These are phyloP conservation scores for Drosophila eugracilis DNA, from an alignment of 1,140 invertebrate species.

Conservation along the genomic window DNA sequence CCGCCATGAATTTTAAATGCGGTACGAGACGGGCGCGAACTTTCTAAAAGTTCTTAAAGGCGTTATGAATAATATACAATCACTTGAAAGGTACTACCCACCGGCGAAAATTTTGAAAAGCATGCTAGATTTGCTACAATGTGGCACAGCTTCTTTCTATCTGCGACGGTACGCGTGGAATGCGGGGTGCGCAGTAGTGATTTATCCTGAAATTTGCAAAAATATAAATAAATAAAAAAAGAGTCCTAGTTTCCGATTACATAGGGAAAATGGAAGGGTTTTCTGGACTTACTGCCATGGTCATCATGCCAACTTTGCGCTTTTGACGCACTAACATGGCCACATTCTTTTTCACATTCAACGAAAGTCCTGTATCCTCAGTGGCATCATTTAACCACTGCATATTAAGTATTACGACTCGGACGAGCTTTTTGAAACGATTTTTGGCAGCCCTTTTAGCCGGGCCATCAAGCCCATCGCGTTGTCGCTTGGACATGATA, in stretches of 20 bases:
- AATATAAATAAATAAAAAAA: neutral
- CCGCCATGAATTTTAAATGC: constrained; percentile 31
- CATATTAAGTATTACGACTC: constrained; percentile 49
- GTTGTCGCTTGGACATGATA: constrained; percentile 41
- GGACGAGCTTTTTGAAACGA: constrained; percentile 47
- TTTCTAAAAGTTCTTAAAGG: constrained; percentile 33
- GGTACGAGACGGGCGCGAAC: constrained; percentile 57
- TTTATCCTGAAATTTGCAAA: constrained; percentile 43
- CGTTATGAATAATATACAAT: too few species aligned
- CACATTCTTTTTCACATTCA: constrained; percentile 62
- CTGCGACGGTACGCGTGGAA: constrained; percentile 32
- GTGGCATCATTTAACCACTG: constrained; percentile 56
- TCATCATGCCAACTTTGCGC: constrained; percentile 60
- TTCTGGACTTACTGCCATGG: constrained; percentile 37
- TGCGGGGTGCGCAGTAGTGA: constrained; percentile 39
- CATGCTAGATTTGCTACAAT: constrained; percentile 51
- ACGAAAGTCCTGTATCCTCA: constrained; percentile 50
- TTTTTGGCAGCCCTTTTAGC: constrained; percentile 9
- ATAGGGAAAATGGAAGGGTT: too few species aligned
- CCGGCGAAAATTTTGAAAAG: constrained; percentile 53
- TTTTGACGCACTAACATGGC: constrained; percentile 57
- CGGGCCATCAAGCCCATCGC: constrained; percentile 12
- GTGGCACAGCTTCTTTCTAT: constrained; percentile 53
- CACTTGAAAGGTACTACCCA: constrained; percentile 10
- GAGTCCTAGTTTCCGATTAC: too few species aligned